Percentiles rank a stretch among this genome's conserved stretches.
Conservation (phyloP, 2,113 vertebrate genomes). For the Platycercus adscitus region DNA sequence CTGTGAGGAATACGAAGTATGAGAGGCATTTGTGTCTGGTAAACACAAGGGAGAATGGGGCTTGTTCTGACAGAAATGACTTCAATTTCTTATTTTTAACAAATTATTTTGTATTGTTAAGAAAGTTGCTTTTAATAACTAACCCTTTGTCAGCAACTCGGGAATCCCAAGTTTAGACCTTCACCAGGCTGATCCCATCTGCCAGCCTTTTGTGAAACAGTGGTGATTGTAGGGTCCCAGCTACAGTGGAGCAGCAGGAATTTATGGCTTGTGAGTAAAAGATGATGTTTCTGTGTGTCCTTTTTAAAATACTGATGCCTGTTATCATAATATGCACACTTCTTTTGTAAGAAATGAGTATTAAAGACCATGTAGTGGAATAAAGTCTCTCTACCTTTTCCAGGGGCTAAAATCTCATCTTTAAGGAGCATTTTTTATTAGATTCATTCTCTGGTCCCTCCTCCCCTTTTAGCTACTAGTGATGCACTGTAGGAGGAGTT, state of each 20-base stretch:
- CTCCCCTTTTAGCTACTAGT: background rate
- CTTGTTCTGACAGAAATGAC: slow-evolving; percentile 36
- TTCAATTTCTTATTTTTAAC: background rate
- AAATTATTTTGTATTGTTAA: slow-evolving; percentile 12
- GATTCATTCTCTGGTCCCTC: background rate
- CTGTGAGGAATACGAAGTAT: slow-evolving; percentile 57
- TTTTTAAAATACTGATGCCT: background rate
- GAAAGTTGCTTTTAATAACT: background rate
- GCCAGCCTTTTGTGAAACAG: background rate
- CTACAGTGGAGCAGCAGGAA: background rate
- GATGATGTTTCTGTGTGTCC: background rate
- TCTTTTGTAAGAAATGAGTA: background rate
- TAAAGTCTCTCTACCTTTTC: background rate
- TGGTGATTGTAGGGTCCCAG: background rate
- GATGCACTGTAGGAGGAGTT: background rate
- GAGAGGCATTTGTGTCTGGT: slow-evolving; percentile 65
- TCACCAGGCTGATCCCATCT: background rate
- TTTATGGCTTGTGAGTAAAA: background rate
- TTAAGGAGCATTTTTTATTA: background rate
- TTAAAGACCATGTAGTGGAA: background rate
- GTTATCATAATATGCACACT: background rate
- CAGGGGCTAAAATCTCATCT: background rate
- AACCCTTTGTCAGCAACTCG: background rate
- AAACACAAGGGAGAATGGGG: slow-evolving; percentile 47
- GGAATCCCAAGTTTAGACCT: background rate